Evolutionary conservation across 2,888 invertebrate species (phyloP), one percentile per base, ranked within the genome.

Genomic region (Lithophane semibrunnea): DNA sequence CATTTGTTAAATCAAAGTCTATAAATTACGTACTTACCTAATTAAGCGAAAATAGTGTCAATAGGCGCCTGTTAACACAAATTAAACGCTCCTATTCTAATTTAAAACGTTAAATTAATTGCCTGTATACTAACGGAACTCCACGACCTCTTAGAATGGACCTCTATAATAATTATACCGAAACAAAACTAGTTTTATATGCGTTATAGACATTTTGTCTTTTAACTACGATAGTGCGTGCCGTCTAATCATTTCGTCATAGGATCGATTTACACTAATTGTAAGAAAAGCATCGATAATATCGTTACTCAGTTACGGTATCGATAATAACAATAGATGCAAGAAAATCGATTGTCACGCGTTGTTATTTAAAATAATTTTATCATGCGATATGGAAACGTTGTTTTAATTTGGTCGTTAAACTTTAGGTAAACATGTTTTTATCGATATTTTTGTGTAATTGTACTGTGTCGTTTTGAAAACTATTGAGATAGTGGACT

Each of bases 61-160:
- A 67, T 76, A 82, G 73, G 49, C 49, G 71, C 61, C 69, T 87
- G 71, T 79, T 85, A 80, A 77, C 70, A 77, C 72, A 82, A 76
- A 84, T 80, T 75, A 81, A 76, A 80, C 77, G 76, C 82, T 87
- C 82, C 85, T 69, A 83, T 84, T 89, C 74, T 87, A 88, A 90
- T 88, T 90, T 89, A 88, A 91, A 91, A 91, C 89, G 89, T 91
- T 90, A 89, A 91, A 92, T 91, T 92, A 92, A 94, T 92, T 90
- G 90, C 85, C 83, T 86, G 83, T 91, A 87, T 90, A 90, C 74
- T 91, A 84, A 87, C 90, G 90, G 91, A 86, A 84, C 85, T 89
- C 88, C 88, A 90, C 90, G 90, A 91, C 88, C 85, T 89, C 88
- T 88, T 86, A 75, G 79, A 84, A 87, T 88, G 84, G 83, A 89